Percentiles rank a stretch among this genome's conserved stretches.
These are phyloP conservation scores for Eupithecia pulchellata DNA, from an alignment of 2,888 invertebrate species.

Conservation along the genomic window DNA sequence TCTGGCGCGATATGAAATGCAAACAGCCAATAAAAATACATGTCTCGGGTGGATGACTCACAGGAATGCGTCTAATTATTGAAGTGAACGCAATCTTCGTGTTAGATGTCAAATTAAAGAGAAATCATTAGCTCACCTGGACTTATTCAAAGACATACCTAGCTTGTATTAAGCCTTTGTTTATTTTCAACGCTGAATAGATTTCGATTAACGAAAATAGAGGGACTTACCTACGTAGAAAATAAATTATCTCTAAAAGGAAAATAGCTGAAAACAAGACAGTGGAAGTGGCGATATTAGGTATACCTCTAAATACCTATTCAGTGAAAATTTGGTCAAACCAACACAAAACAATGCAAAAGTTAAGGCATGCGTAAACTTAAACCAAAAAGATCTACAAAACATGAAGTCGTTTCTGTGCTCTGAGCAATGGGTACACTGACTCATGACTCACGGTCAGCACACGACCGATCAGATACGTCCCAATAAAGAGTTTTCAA, in stretches of 20 bases:
- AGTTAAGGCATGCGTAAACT: conserved; percentile 1
- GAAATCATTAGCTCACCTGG: conserved; percentile 48
- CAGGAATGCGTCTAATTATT: conserved; percentile 79
- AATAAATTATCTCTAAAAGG: too few relatives aligned
- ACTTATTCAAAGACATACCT: not conserved
- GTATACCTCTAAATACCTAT: not conserved
- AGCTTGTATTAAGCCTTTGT: not conserved
- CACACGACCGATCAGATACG: conserved; percentile 43
- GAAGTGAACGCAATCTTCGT: conserved; percentile 70
- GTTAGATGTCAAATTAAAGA: conserved; percentile 74
- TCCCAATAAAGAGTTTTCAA: conserved; percentile 41
- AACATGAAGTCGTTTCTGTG: conserved; percentile 15
- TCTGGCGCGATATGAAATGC: conserved; percentile 69
- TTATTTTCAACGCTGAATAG: not conserved
- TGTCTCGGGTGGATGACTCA: conserved; percentile 79
- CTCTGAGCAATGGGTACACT: conserved; percentile 47
- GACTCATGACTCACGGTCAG: conserved; percentile 49
- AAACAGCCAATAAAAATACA: conserved; percentile 78
- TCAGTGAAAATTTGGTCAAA: not conserved
- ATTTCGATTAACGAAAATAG: too few relatives aligned
- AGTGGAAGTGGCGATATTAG: not conserved
- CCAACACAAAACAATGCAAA: not conserved
- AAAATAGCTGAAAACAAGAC: not conserved
- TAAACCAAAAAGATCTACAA: conserved; percentile 23
- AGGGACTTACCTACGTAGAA: too few relatives aligned